Conservation (phyloP, 2,797 vertebrate species). For the Sebastes itinus region DNA sequence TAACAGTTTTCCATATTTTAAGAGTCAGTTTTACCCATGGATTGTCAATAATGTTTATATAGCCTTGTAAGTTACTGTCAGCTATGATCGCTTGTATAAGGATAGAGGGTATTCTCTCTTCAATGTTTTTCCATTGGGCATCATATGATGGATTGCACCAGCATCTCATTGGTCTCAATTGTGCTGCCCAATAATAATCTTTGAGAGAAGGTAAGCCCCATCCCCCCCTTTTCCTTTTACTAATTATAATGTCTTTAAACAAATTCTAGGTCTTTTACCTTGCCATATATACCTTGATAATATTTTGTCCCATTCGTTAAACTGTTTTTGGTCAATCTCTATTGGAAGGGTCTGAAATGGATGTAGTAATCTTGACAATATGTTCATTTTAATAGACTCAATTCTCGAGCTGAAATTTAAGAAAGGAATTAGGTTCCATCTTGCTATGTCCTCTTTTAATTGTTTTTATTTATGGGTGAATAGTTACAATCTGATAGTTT, state of each 20-base stretch:
- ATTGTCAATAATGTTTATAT: neutral
- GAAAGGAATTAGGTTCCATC: neutral
- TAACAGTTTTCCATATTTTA: slow-evolving; percentile 19
- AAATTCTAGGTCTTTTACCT: neutral
- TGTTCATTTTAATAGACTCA: slow-evolving; percentile 2
- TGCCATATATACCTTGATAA: slow-evolving; percentile 1
- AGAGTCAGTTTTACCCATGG: slow-evolving; percentile 11
- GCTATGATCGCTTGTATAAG: neutral
- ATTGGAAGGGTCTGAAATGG: neutral
- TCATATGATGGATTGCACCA: slow-evolving; percentile 4
- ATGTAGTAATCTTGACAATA: too few species aligned
- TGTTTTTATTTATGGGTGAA: neutral
- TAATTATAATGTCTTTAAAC: too few species aligned
- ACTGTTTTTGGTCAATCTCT: slow-evolving; percentile 2
- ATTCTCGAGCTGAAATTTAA: neutral
- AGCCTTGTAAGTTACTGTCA: neutral
- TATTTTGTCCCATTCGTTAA: slow-evolving; percentile 24
- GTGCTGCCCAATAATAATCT: neutral
- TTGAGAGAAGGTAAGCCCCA: too few species aligned
- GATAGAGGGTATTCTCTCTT: neutral
- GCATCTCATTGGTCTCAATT: neutral
- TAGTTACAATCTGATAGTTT: neutral
- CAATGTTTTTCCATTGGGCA: slow-evolving; percentile 20
- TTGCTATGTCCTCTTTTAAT: neutral
- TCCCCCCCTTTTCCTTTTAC: too few species aligned